Evolutionary conservation across 2,888 invertebrate genomes (phyloP).

Genomic region (Cataglyphis altisquamis): DNA sequence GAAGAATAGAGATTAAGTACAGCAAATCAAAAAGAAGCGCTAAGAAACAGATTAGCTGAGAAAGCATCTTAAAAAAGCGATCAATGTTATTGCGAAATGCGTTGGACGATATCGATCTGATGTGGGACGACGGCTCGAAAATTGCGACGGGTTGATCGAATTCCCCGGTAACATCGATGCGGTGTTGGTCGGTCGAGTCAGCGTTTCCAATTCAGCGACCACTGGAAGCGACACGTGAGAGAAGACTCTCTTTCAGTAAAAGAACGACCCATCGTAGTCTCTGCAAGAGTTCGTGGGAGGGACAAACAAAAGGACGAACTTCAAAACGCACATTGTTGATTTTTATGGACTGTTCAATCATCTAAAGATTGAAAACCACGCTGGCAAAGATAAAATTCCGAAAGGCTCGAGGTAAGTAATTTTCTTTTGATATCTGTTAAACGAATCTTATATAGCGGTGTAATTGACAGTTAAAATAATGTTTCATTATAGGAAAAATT

Average conservation of each 20-base stretch:
- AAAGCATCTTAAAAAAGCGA: neutral
- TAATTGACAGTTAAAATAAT: constrained; percentile 19
- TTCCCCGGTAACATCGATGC: constrained; percentile 69
- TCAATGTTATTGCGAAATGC: neutral
- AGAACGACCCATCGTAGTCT: neutral
- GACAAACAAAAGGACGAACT: neutral
- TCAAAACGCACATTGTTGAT: neutral
- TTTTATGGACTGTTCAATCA: neutral
- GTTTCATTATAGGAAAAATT: neutral
- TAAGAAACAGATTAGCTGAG: neutral
- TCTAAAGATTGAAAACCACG: constrained; percentile 1
- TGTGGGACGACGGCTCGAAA: constrained; percentile 34
- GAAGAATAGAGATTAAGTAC: neutral
- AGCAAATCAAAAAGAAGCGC: neutral
- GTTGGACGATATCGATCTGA: constrained; percentile 19
- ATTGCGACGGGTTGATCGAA: constrained; percentile 49
- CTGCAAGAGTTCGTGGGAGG: neutral
- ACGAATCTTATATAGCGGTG: neutral
- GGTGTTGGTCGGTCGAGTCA: constrained; percentile 43
- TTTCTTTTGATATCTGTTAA: neutral
- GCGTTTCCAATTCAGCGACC: constrained; percentile 41
- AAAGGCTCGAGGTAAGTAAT: neutral
- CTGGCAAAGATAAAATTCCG: neutral
- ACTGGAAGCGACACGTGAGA: neutral
- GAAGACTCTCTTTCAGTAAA: constrained; percentile 1